These are phyloP conservation scores for Matsumurasca onukii DNA, from an alignment of 1,140 invertebrate species.

Conservation along the genomic window DNA sequence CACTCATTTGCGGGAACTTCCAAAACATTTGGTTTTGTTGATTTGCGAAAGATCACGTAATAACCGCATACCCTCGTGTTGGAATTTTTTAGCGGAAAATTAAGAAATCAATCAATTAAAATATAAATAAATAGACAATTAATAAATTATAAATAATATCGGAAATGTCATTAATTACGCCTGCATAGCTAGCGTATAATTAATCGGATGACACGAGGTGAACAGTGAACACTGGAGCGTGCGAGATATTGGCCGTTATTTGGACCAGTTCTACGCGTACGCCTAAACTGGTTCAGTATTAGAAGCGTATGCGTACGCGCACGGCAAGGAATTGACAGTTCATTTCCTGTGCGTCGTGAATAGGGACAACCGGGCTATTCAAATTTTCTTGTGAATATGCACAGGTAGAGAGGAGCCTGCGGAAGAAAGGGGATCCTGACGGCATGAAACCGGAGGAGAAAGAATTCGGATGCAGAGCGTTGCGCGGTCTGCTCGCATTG, in stretches of 20 bases:
- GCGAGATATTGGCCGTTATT: constrained; percentile 6
- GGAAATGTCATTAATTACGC: too few species aligned
- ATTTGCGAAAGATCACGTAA: too few species aligned
- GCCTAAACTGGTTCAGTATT: constrained; percentile 5
- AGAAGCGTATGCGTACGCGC: too few species aligned
- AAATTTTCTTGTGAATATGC: constrained; percentile 12
- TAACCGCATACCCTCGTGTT: too few species aligned
- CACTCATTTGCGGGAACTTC: too few species aligned
- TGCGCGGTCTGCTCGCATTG: background rate
- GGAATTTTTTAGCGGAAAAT: too few species aligned
- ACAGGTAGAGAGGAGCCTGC: constrained; percentile 15
- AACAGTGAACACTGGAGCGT: background rate
- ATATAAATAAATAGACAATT: too few species aligned
- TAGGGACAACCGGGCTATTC: constrained; percentile 1
- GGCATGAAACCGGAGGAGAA: constrained; percentile 12
- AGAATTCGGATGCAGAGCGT: background rate
- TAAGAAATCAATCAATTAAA: too few species aligned
- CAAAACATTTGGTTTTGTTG: too few species aligned
- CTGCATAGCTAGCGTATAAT: too few species aligned
- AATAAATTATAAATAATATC: too few species aligned
- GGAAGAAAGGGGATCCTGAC: constrained; percentile 10
- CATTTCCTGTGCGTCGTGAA: constrained; percentile 3
- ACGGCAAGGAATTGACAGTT: constrained; percentile 11
- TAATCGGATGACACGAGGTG: too few species aligned
- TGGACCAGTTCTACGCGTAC: constrained; percentile 11